Percentiles rank a stretch among this genome's conserved stretches.
Conservation (phyloP, 2,888 invertebrate species). For the Palloptera scutellata region DNA sequence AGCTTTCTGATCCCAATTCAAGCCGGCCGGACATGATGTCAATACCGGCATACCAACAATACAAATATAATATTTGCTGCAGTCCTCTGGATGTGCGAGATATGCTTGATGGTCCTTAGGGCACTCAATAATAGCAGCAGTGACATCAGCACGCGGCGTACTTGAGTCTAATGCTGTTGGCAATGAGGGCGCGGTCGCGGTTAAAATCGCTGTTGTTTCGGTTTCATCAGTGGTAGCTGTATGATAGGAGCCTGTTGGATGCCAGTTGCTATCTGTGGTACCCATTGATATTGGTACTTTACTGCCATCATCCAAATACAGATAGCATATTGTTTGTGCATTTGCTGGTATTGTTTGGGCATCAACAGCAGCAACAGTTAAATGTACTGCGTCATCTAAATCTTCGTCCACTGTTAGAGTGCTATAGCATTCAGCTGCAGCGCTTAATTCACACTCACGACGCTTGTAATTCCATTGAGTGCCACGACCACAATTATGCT, state of each 20-base stretch:
- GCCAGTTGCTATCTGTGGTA: neutral
- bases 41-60: slow-evolving; percentile 55
- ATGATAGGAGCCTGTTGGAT: slow-evolving; percentile 2
- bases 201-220: neutral
- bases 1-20: slow-evolving; percentile 54
- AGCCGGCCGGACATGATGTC: slow-evolving; percentile 56
- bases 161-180: slow-evolving; percentile 7
- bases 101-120: slow-evolving; percentile 51
- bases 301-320: neutral
- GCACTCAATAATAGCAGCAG: slow-evolving; percentile 43
- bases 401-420: slow-evolving; percentile 9
- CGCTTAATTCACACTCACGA: slow-evolving; percentile 50
- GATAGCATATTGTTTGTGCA: too few species aligned
- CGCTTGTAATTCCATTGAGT: slow-evolving; percentile 54
- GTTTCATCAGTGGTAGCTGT: neutral
- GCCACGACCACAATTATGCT: slow-evolving; percentile 55
- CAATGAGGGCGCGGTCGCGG: neutral
- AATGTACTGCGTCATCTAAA: slow-evolving; percentile 1
- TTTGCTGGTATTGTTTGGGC: neutral
- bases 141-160: slow-evolving; percentile 36
- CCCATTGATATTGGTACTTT: slow-evolving; percentile 1
- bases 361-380: neutral
- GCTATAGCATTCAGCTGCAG: slow-evolving; percentile 48
- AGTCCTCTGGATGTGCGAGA: slow-evolving; percentile 53
- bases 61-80: slow-evolving; percentile 60